Evolutionary conservation across 2,888 invertebrate genomes (phyloP), one percentile per base, ranked within the genome.

Genomic region (Charanyca ferruginea): DNA sequence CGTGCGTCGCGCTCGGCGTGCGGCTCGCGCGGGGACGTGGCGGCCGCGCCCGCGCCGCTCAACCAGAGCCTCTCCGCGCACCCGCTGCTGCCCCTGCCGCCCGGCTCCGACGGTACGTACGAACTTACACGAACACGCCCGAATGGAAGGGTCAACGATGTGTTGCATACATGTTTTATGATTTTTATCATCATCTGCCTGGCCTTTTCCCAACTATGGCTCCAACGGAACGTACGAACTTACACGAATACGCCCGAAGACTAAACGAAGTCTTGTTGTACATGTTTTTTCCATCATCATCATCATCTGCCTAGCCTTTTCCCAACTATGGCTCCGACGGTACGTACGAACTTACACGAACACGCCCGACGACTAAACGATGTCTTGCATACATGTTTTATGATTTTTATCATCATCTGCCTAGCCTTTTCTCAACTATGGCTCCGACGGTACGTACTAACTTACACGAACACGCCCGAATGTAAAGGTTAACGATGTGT

Each of bases 51-150:
- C 96, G 96, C 95, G 96, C 73, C 96, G 83, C 85, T 83, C 85
- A 77, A 92, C 96, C 96, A 93, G 96, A 98, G 98, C 97, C 97
- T 98, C 96, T 98, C 98, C 96, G 98, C 98, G 96, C 98, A 98
- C 96, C 98, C 98, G 96, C 97, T 98, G 97, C 97, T 98, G 97
- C 98, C 98, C 96, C 97, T 98, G 96, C 98, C 96, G 94, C 97
- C 96, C 91, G 96, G 97, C 96, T 96, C 95, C 66, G 94, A 95
- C 89, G 95, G 96, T 96, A 94, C 90, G 94, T 94, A 89, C 80
- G 13, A 47, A 32, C 60, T 3, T 8, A 42, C 38, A 41, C 58
- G 66, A 48, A 23, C 41, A 28, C 20, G 45, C 38, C 38, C 47
- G 23, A 59, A 23, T 23, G 18, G 23, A 52, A 18, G n/a, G 35